These are phyloP conservation scores for Falco peregrinus DNA, from an alignment of 2,797 vertebrate genomes.

Conservation along the genomic window DNA sequence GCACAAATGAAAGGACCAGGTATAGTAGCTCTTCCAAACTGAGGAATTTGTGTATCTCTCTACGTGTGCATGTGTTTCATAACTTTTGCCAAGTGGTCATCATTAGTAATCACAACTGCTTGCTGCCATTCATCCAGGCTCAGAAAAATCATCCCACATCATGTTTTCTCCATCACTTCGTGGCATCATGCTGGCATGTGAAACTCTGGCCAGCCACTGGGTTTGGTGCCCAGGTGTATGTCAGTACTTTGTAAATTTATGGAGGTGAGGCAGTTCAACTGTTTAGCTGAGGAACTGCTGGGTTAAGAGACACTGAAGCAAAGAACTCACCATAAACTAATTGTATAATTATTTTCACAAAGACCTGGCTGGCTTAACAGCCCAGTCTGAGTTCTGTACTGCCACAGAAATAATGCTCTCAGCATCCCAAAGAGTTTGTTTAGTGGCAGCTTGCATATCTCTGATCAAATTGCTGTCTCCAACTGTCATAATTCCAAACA, in stretches of 20 bases:
- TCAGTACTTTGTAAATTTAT: not conserved
- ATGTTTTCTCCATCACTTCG: not conserved
- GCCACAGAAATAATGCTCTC: not conserved
- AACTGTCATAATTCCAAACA: not conserved
- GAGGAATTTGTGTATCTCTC: not conserved
- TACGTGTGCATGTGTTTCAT: fast-evolving
- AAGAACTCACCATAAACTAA: not conserved
- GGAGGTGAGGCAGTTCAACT: not conserved
- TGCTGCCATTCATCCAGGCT: not conserved
- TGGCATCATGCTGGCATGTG: not conserved
- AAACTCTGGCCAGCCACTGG: not conserved
- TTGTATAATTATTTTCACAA: not conserved
- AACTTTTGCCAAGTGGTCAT: not conserved
- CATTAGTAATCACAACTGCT: not conserved
- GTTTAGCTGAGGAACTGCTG: not conserved
- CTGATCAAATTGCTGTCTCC: not conserved
- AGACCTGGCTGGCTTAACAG: not conserved
- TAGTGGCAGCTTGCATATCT: not conserved
- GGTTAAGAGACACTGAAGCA: not conserved
- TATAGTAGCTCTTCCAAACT: not conserved
- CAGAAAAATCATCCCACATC: not conserved
- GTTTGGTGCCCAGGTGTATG: not conserved
- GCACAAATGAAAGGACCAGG: not conserved
- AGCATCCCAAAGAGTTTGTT: not conserved
- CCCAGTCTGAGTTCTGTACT: not conserved